Evolutionary conservation across 1,140 invertebrate genomes (phyloP), one percentile per base, ranked within the genome.

Genomic region (Onthophagus taurus): DNA sequence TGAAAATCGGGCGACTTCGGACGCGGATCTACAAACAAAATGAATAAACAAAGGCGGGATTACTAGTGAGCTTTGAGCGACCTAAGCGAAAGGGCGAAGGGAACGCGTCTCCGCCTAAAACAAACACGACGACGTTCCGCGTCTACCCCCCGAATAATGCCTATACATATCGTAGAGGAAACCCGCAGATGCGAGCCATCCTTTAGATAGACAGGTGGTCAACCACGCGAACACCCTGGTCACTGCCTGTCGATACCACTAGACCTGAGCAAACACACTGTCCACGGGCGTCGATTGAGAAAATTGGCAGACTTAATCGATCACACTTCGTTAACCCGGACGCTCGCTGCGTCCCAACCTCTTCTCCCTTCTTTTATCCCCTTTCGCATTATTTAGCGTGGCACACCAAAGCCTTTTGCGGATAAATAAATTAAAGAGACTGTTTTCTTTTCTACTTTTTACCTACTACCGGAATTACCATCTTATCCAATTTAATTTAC

Each of bases 41-140:
- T 55, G 55, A 58, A 58, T 58, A 58, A 58, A 58, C 55, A 58
- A 54, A 58, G 51, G 52, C 48, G 41, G 54, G 55, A 58, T 58
- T 58, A 55, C 48, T 49, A 43, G 29, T 48, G 31, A 9, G 31
- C 31, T 4, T 16, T 26, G 24, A 26, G 24, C 24, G 24, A 26
- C n/a, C n/a, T n/a, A n/a, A n/a, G n/a, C n/a, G n/a, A n/a, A n/a
- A n/a, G 42, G 7, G 19, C 38, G 23, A 20, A 31, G 18, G 42
- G n/a, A 13, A 20, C 19, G 19, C 31, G 31, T 31, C 9, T 21
- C 33, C 23, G 23, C 45, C 45, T 31, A 54, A 45, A 49, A 42
- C 47, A 54, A 52, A 54, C 43, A 44, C 29, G 31, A 24, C 19
- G 42, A 31, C 31, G 34, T 35, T 33, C 43, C 36, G 31, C 31